Conservation (phyloP, 2,888 invertebrate species). For the Pelosia muscerda region DNA sequence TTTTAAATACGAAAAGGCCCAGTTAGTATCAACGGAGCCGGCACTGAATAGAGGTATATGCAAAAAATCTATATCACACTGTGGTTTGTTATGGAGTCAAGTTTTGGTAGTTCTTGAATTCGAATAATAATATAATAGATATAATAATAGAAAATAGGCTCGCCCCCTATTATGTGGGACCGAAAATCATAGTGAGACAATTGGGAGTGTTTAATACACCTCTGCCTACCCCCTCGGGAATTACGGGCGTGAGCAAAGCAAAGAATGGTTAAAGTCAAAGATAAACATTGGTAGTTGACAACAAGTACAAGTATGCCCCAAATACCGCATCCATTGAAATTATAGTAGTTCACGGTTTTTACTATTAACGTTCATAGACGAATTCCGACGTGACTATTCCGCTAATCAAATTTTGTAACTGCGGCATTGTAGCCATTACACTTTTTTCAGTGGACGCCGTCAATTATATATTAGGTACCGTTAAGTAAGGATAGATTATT, state of each 20-base stretch:
- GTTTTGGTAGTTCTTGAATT: background rate
- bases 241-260: too few relatives aligned
- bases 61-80: background rate
- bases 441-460: slow-evolving; percentile 75
- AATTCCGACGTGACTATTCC: slow-evolving; percentile 84
- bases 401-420: slow-evolving; percentile 87
- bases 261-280: background rate
- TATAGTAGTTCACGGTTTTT: slow-evolving; percentile 35
- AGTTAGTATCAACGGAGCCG: background rate
- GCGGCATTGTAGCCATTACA: slow-evolving; percentile 83
- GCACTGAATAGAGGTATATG: background rate
- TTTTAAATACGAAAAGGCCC: background rate
- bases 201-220: too few relatives aligned
- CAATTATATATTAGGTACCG: slow-evolving; percentile 77
- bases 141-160: too few relatives aligned
- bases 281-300: background rate
- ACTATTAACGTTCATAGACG: slow-evolving; percentile 68
- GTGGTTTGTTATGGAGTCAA: background rate
- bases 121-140: too few relatives aligned
- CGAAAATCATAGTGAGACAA: too few relatives aligned
- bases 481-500: slow-evolving; percentile 72
- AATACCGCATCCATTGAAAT: slow-evolving; percentile 62
- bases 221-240: too few relatives aligned
- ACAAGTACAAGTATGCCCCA: background rate
- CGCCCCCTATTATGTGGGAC: too few relatives aligned